These are phyloP conservation scores for Hypotaenidia philippensis DNA, from an alignment of 2,797 vertebrate genomes.

Conservation along the genomic window DNA sequence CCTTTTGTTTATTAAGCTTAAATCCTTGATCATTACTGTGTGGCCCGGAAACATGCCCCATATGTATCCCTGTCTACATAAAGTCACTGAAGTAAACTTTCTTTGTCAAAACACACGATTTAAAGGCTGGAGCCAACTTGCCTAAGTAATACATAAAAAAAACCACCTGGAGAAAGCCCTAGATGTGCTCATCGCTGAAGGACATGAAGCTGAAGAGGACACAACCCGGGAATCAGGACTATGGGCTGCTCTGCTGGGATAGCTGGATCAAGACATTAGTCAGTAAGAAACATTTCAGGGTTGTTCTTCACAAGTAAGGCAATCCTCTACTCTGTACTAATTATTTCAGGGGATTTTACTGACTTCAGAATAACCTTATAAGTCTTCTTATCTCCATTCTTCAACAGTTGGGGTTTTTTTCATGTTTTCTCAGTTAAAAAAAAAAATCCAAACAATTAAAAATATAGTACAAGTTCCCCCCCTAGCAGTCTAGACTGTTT, in stretches of 20 bases:
- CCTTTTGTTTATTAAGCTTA: background rate
- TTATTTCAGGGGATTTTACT: background rate
- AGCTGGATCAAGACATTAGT: background rate
- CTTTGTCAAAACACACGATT: background rate
- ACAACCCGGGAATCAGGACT: rapidly evolving
- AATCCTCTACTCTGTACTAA: background rate
- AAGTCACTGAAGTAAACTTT: background rate
- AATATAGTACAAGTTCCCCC: background rate
- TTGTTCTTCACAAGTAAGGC: background rate
- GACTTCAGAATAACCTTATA: background rate
- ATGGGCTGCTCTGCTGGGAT: background rate
- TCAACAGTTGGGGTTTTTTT: background rate
- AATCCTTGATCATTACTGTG: background rate
- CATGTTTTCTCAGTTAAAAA: background rate
- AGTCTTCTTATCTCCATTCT: background rate
- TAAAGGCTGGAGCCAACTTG: background rate
- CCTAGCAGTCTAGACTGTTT: background rate
- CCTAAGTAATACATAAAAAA: background rate
- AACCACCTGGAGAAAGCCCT: background rate
- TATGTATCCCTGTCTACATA: background rate
- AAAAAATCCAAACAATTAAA: background rate
- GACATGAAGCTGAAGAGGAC: background rate
- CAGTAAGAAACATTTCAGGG: background rate
- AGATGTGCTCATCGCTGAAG: background rate
- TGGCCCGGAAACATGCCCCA: background rate